Evolutionary conservation across 1,140 invertebrate species (phyloP).

Genomic region (Thrips palmi): DNA sequence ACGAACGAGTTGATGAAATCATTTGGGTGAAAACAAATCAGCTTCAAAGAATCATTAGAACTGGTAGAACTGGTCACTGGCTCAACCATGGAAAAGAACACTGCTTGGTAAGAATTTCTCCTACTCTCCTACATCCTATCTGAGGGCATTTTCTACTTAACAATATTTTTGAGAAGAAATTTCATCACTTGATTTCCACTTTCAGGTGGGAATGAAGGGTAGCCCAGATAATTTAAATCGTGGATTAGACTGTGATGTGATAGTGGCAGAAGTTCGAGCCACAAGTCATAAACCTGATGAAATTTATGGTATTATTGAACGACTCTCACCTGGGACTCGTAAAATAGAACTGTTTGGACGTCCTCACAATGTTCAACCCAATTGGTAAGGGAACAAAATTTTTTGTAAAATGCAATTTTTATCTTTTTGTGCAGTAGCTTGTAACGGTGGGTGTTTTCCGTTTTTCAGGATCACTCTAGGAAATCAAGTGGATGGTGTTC

Average conservation of each 20-base stretch:
- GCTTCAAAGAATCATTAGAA: conserved; percentile 88
- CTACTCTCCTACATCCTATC: conserved; percentile 1
- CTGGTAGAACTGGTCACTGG: conserved; percentile 94
- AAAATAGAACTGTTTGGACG: conserved; percentile 96
- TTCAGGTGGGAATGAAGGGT: conserved; percentile 78
- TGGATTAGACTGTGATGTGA: conserved; percentile 92
- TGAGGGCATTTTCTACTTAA: not conserved
- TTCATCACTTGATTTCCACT: conserved; percentile 6
- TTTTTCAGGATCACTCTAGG: conserved; percentile 68
- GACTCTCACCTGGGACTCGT: conserved; percentile 75
- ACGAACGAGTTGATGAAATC: conserved; percentile 89
- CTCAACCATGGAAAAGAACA: conserved; percentile 98
- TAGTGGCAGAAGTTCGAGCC: conserved; percentile 92
- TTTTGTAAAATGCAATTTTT: conserved; percentile 5
- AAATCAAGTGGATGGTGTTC: conserved; percentile 89
- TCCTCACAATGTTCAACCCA: conserved; percentile 94
- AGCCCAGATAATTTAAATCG: conserved; percentile 79
- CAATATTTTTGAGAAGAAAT: conserved; percentile 1
- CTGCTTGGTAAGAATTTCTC: conserved; percentile 48
- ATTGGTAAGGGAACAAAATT: conserved; percentile 49
- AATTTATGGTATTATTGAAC: conserved; percentile 84
- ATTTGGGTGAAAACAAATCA: conserved; percentile 99
- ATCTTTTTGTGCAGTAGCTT: conserved; percentile 10
- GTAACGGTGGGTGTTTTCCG: conserved; percentile 2
- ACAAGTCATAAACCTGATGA: conserved; percentile 97